Base-by-base conservation (phyloP, 2,888 invertebrate genomes). In the Ypsolopha sequella region DNA sequence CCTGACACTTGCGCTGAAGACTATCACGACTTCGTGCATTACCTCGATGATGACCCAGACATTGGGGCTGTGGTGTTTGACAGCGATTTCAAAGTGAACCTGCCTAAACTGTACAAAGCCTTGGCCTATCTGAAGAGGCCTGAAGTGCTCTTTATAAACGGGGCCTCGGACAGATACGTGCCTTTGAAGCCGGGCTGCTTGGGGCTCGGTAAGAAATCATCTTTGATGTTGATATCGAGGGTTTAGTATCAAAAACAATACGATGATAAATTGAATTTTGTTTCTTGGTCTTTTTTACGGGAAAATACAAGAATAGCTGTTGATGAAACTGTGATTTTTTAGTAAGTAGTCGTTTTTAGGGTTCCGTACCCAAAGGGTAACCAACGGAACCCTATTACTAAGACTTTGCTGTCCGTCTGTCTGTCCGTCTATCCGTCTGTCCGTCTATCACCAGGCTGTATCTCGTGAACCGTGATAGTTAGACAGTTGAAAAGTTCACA, bases 41-140 rank as follows among this genome's bases (percentile, higher is more conserved):
- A 69, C 53, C 53, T 79, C 6, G 55, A 59, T 39, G 84, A 85
- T 43, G 80, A 88, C 52, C 66, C 68, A 2, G 79, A 82, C 33
- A 74, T 89, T 0, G 89, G 89, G 11, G 90, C 89, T 0, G 89
- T 90, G n/a, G 76, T 90, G 1, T 67, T 88, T 14, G 90, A 90
- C 62, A 77, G 87, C 44, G 88, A 89, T 57, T 68, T 81, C 45
- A 79, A 76, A 58, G 64, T 86, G 6, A 89, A 86, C 58, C 73
- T 88, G 56, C 66, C 82, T 0, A 88, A 88, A 63, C 50, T 90
- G 43, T 80, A 87, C 58, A 82, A 75, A 62, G 86, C 88, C 0
- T 60, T 76, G 7, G 70, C 80, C 0, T 89, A 88, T 56, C 64
- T 90, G 24, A 63, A 62, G 51, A 72, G 86, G 44, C 73, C 81